Conservation (phyloP, 2,888 invertebrate genomes). For the Pinctada fucata region DNA sequence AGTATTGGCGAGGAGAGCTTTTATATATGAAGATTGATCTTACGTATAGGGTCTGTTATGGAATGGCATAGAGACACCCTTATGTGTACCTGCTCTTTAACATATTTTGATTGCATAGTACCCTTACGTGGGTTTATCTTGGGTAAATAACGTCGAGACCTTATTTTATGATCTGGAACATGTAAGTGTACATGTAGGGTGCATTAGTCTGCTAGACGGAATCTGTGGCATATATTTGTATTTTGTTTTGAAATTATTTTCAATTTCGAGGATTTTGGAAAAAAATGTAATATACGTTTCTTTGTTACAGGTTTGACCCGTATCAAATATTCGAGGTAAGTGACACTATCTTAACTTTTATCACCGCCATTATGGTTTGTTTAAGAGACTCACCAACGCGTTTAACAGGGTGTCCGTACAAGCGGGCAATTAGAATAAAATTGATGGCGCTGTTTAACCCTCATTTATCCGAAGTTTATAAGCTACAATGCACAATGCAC, state of each 20-base stretch:
- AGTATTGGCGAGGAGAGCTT: no score
- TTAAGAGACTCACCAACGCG: no score
- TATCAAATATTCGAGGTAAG: conserved; percentile 70
- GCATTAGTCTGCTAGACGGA: not conserved
- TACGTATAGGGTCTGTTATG: no score
- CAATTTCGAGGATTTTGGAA: not conserved
- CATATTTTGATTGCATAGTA: conserved; percentile 1
- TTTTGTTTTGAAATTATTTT: not conserved
- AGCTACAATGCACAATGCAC: no score
- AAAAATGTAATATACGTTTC: conserved; percentile 12
- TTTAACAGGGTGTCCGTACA: no score
- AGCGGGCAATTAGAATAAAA: no score
- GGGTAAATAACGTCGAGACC: not conserved
- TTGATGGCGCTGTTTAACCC: no score
- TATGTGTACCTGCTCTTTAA: not conserved
- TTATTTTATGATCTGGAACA: not conserved
- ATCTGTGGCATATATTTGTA: not conserved
- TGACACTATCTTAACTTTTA: not conserved
- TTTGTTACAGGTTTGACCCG: conserved; percentile 64
- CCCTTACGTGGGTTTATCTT: not conserved
- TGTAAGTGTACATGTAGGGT: not conserved
- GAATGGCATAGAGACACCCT: no score
- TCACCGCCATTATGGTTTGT: no score
- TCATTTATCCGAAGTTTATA: no score
- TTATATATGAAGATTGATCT: no score